These are phyloP conservation scores for Centruroides vittatus DNA, from an alignment of 1,140 invertebrate genomes.

Conservation along the genomic window DNA sequence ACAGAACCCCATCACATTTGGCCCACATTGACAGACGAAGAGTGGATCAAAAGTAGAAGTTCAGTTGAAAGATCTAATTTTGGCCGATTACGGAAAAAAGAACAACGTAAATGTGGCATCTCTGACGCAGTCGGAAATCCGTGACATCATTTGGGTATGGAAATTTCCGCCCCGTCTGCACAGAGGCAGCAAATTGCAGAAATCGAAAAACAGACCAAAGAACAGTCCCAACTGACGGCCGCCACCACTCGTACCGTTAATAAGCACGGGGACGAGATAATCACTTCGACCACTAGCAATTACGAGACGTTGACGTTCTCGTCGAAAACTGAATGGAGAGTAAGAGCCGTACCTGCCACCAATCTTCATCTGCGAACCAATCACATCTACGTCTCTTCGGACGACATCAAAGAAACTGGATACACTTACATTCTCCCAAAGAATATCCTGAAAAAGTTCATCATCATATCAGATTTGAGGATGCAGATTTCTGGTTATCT, in stretches of 20 bases:
- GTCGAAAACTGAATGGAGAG: conserved; percentile 97
- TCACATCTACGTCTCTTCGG: conserved; percentile 97
- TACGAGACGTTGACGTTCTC: conserved; percentile 97
- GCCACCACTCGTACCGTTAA: conserved; percentile 97
- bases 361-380: conserved; percentile 97
- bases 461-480: conserved; percentile 94
- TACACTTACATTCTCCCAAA: conserved; percentile 98
- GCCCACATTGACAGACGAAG: conserved; percentile 92
- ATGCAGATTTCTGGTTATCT: conserved; percentile 94
- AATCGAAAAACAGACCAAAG: conserved; percentile 99
- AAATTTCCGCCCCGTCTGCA: conserved; percentile 96
- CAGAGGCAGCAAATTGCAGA: conserved; percentile 98
- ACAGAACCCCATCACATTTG: conserved; percentile 99
- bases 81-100: conserved; percentile 99
- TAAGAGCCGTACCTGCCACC: conserved; percentile 94
- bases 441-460: conserved; percentile 98
- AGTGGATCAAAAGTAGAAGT: conserved; percentile 99
- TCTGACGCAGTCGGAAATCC: conserved; percentile 95
- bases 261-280: conserved; percentile 99
- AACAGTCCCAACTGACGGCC: conserved; percentile 94
- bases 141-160: conserved; percentile 99
- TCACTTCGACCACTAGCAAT: conserved; percentile 92
- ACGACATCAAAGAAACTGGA: conserved; percentile 98
- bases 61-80: conserved; percentile 92
- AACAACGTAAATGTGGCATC: conserved; percentile 99